Base-by-base conservation (phyloP, 2,888 invertebrate genomes). In the Chouioia cunea region DNA sequence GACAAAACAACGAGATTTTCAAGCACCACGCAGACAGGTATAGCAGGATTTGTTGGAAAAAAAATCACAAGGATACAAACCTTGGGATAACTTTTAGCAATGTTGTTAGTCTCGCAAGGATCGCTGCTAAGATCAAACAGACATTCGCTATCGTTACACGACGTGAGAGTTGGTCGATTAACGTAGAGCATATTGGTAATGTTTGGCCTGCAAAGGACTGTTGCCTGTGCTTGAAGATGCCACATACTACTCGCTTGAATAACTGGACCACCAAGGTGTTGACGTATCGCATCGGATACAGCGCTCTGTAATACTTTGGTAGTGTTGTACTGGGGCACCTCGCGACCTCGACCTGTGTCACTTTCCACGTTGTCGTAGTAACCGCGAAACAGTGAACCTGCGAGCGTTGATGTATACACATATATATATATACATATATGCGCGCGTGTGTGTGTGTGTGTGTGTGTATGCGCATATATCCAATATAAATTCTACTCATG, bases 51-150 rank as follows among this genome's bases (percentile, higher is more conserved):
- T n/a, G n/a, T n/a, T n/a, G n/a, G n/a, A n/a, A n/a, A n/a, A n/a
- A n/a, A 36, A 36, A 6, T 1, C 36, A 36, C 10, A 36, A 36
- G 12, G 3, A 27, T 36, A 36, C 36, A 6, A 36, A 84, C 85
- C 65, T 76, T 77, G 2, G 81, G 79, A 77, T 86, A 84, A 18
- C 81, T 79, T 46, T 79, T 81, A 4, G 85, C 86, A 23, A 89
- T 79, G 79, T 96, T 93, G 77, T 90, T 90, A 64, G 90, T 91
- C 83, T 96, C 95, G 79, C 93, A 92, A 0, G 95, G 95, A 83
- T 96, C 96, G 62, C 89, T 88, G 0, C 90, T 89, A 53, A 96
- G 89, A 81, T 96, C 92, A 85, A 91, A 96, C 15, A 93, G 87
- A 78, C 93, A 93, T n/a, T 91, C 90, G 4, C 89, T 84, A 20